Evolutionary conservation across 2,797 vertebrate species (phyloP), one percentile per base, ranked within the genome.

Genomic region (Microhierax caerulescens): DNA sequence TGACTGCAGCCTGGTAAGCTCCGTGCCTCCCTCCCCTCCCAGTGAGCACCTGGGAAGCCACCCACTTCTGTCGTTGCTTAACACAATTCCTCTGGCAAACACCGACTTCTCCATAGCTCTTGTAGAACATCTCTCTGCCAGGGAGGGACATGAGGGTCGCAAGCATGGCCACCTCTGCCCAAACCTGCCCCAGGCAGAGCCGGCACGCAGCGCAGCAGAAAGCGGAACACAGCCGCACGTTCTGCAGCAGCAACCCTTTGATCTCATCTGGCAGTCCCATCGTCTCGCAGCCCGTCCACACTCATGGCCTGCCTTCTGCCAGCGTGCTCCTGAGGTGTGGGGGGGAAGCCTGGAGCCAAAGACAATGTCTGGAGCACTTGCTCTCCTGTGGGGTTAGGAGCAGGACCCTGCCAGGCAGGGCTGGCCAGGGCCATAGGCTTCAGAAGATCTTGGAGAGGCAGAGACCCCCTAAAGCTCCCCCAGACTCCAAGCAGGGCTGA

Each of bases 191-290:
- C n/a, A 21, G 25, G 5, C 5, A 1, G 36, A 24, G 28, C 7
- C 0, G 2, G 36, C 13, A 24, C 0, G 0, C 0, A 3, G 48
- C 57, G 37, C 19, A 28, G 41, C 37, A 68, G 60, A 56, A 60
- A 68, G 43, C 34, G n/a, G 28, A 37, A 27, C 34, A 13, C 37
- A 63, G 76, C 19, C 47, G 7, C 51, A 5, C 37, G 34, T 57
- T 24, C 64, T 67, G 43, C 53, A 41, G 28, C 59, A 72, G 37
- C 18, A 13, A 21, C 18, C 19, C 50, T 34, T 25, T 24, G 48
- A 45, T 59, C 53, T 5, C 1, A 0, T 25, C 68, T 43, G n/a
- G 41, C 63, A 65, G 54, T 24, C 37, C 53, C 59, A 22, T n/a
- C 48, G 34, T 13, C 79, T 22, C 45, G 37, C 74, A 81, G 32